Evolutionary conservation across 1,140 invertebrate species (phyloP).

Genomic region (Brachionus rotundiformis): DNA sequence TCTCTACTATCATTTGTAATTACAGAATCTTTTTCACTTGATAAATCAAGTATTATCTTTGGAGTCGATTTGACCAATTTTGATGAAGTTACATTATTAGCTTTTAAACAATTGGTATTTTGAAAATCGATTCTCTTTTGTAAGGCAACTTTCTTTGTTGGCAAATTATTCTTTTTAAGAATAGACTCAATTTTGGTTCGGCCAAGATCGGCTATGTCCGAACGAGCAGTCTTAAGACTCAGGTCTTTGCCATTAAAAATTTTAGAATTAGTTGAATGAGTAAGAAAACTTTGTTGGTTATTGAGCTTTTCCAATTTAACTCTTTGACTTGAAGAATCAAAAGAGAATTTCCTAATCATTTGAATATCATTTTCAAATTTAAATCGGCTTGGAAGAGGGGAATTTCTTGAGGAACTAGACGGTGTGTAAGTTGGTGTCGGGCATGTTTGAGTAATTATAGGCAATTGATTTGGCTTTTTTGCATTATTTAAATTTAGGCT

Average conservation of each 20-base stretch:
- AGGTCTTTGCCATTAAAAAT: not conserved
- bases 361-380: not conserved
- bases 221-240: not conserved
- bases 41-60: not conserved
- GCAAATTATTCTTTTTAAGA: slow-evolving; percentile 7
- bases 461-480: not conserved
- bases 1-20: slow-evolving; percentile 40
- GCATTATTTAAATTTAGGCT: not conserved
- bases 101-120: not conserved
- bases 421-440: slow-evolving; percentile 14
- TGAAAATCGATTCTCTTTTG: slow-evolving; percentile 2
- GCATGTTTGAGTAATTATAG: slow-evolving; percentile 39
- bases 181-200: not conserved
- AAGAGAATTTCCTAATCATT: not conserved
- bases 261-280: slow-evolving; percentile 7
- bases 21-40: slow-evolving; percentile 16
- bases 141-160: not conserved
- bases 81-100: not conserved
- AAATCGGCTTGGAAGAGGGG: not conserved
- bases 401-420: slow-evolving; percentile 10
- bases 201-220: not conserved
- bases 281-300: not conserved
- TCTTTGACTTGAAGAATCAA: not conserved
- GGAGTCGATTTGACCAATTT: not conserved
- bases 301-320: slow-evolving; percentile 19